Percentiles rank a stretch among this genome's conserved stretches.
These are phyloP conservation scores for Tipula lateralis DNA, from an alignment of 2,888 invertebrate genomes.

Conservation along the genomic window DNA sequence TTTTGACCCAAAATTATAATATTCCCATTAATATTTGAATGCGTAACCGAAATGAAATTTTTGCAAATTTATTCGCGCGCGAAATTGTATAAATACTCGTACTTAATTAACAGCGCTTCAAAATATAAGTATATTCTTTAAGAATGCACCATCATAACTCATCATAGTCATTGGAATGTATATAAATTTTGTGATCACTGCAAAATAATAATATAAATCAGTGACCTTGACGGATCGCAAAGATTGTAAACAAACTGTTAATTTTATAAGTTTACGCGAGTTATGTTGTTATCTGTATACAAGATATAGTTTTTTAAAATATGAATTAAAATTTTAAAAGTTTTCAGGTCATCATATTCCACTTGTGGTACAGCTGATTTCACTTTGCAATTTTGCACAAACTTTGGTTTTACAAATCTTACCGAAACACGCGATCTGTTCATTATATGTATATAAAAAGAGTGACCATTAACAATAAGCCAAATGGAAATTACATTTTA, in stretches of 20 bases:
- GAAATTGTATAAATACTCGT: no score
- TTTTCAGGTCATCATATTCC: background rate
- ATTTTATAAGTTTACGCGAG: no score
- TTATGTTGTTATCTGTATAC: background rate
- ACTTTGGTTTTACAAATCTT: background rate
- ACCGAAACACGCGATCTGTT: background rate
- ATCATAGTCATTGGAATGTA: background rate
- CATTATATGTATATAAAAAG: background rate
- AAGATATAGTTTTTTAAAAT: no score
- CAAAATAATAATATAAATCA: background rate
- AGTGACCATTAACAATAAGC: background rate
- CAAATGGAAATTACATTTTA: background rate
- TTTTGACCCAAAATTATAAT: slow-evolving; percentile 7
- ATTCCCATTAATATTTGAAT: slow-evolving; percentile 1
- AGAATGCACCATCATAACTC: no score
- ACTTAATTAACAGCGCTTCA: background rate
- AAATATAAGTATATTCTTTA: no score
- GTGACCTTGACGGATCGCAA: background rate
- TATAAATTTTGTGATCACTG: background rate
- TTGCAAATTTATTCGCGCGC: background rate
- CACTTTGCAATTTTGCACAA: background rate
- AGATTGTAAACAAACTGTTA: background rate
- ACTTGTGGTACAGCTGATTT: background rate
- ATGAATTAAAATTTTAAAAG: background rate
- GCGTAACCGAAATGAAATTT: background rate